Evolutionary conservation across 2,888 invertebrate genomes (phyloP), one percentile per base, ranked within the genome.

Genomic region (Tachystola acroxantha): DNA sequence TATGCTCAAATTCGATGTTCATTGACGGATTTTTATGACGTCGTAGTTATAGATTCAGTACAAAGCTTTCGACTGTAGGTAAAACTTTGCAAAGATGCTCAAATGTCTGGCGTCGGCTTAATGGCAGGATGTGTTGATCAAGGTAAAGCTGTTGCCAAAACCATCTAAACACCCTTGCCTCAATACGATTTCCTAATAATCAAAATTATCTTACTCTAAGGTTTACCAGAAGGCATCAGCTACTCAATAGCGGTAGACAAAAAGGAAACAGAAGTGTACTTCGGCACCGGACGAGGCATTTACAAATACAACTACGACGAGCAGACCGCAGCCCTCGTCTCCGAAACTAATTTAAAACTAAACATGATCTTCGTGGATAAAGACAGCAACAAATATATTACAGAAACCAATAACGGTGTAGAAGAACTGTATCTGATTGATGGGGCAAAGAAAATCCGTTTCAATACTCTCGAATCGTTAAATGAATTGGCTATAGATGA

Each of bases 231-330:
- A 35, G 66, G 69, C 5, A 49, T 60, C 12, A 72, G 78, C 44
- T 80, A 80, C 47, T 81, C 81, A 1, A 56, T 82, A 34, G 82
- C 82, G 3, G 48, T 80, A 10, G 80, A 81, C 46, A 67, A 66
- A 43, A 71, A 64, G 14, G 53, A 65, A 12, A 42, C 53, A 0
- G 66, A 65, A 45, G 74, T 81, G 7, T 82, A 70, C 47, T 79
- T 84, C 37, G 81, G 78, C 6, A 81, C 82, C 11, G 69, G 58
- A n/a, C 54, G 61, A 37, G 82, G 82, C 13, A 67, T 84, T 37
- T 84, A 57, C 43, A 45, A 37, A 7, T 82, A 76, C 46, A 60
- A 71, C 45, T 77, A 82, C 31, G 62, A 71, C 35, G 54, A 53
- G 2, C 57, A 66, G 24, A 50, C 54, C 22, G 77, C 79, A 1